Evolutionary conservation across 2,113 vertebrate species (phyloP).

Genomic region (Aspidoscelis tigris): DNA sequence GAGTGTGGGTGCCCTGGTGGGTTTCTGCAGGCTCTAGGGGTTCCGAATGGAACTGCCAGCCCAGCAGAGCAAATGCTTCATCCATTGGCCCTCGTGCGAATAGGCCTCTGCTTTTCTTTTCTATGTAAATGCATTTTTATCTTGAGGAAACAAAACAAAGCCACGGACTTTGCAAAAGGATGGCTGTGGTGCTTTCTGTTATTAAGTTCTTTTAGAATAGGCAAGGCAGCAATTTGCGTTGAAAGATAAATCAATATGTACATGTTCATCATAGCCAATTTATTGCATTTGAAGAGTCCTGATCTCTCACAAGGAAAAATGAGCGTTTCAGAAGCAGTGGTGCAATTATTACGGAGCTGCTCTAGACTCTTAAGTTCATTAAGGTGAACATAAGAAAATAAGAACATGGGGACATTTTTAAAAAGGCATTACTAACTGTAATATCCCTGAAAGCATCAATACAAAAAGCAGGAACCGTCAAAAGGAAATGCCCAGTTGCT

Average conservation of each 20-base stretch:
- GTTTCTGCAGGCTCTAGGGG: no score
- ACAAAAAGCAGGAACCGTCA: background rate
- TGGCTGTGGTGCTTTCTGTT: background rate
- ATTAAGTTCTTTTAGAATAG: constrained; percentile 31
- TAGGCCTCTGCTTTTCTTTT: no score
- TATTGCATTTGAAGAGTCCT: constrained; percentile 38
- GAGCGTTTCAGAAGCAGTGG: background rate
- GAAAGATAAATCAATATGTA: background rate
- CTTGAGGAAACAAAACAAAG: background rate
- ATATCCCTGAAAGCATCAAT: constrained; percentile 25
- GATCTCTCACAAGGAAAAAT: constrained; percentile 1
- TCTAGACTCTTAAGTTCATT: constrained; percentile 28
- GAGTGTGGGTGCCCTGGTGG: no score
- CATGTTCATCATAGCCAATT: constrained; percentile 22
- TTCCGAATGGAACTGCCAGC: no score
- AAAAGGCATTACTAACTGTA: constrained; percentile 22
- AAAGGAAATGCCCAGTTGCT: constrained; percentile 1
- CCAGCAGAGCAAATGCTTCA: no score
- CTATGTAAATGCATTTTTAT: background rate
- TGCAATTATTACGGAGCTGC: constrained; percentile 35
- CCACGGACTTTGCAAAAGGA: background rate
- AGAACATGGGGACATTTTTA: constrained; percentile 11
- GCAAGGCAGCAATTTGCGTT: constrained; percentile 32
- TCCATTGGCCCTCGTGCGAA: no score
- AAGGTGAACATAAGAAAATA: background rate